These are phyloP conservation scores for Heliconius erato DNA, from an alignment of 2,888 invertebrate species.

Conservation along the genomic window DNA sequence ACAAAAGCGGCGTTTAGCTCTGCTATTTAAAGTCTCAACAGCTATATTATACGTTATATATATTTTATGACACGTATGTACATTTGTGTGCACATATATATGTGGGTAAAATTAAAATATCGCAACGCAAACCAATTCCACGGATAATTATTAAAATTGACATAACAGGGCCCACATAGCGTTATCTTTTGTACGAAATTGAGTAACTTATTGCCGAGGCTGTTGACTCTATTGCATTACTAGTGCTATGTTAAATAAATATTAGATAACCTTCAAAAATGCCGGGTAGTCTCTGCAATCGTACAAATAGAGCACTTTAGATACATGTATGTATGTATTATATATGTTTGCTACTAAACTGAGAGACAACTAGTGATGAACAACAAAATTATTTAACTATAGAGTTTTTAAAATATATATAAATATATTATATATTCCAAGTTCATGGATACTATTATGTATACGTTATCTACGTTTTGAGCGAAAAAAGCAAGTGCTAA, in stretches of 20 bases:
- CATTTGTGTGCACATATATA: not conserved
- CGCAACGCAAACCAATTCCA: conserved; percentile 3
- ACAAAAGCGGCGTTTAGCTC: no score
- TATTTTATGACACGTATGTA: not conserved
- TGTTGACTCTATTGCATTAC: not conserved
- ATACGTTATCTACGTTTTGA: no score
- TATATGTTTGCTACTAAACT: not conserved
- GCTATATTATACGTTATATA: not conserved
- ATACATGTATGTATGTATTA: not conserved
- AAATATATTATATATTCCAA: no score
- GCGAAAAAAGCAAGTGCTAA: not conserved
- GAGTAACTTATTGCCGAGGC: conserved; percentile 1
- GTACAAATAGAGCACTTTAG: not conserved
- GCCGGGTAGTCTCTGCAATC: not conserved
- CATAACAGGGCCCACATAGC: conserved; percentile 17
- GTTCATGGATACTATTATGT: no score
- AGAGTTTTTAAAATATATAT: no score
- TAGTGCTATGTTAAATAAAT: not conserved
- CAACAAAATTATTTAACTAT: not conserved
- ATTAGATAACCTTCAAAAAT: conserved; percentile 23
- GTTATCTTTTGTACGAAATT: conserved; percentile 21
- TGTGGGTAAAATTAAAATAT: not conserved
- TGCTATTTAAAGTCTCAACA: no score
- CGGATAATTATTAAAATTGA: conserved; percentile 27
- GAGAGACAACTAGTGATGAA: not conserved